Evolutionary conservation across 2,888 invertebrate genomes (phyloP).

Genomic region (Spilosoma lubricipeda): DNA sequence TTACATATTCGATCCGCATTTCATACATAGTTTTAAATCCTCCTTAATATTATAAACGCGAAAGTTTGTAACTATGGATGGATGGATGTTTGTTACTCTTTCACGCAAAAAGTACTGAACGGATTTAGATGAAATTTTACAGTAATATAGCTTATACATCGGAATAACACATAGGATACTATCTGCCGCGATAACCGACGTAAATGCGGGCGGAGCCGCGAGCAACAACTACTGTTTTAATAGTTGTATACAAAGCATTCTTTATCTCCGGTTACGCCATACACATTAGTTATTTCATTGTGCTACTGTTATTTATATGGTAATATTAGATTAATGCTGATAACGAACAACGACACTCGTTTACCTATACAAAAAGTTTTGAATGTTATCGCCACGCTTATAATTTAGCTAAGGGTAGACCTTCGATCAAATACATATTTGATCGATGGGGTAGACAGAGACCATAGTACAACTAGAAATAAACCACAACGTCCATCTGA

Average conservation of each 20-base stretch:
- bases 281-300: slow-evolving; percentile 20
- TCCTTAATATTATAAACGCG: too few species aligned
- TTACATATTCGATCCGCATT: neutral
- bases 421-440: too few species aligned
- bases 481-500: too few species aligned
- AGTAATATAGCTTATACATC: too few species aligned
- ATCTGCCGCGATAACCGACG: too few species aligned
- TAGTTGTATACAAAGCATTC: neutral
- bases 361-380: neutral
- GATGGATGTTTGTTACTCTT: too few species aligned
- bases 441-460: neutral
- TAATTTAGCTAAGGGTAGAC: neutral
- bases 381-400: neutral
- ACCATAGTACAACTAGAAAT: neutral
- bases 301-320: slow-evolving; percentile 10
- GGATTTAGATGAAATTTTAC: too few species aligned
- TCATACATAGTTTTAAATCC: neutral
- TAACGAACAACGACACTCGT: slow-evolving; percentile 7
- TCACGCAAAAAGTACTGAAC: too few species aligned
- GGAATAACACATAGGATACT: too few species aligned
- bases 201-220: too few species aligned
- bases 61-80: too few species aligned
- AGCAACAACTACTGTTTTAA: too few species aligned
- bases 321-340: slow-evolving; percentile 2
- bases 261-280: slow-evolving; percentile 32